Evolutionary conservation across 2,797 vertebrate genomes (phyloP), one percentile per base, ranked within the genome.

Genomic region (Falco concolor): DNA sequence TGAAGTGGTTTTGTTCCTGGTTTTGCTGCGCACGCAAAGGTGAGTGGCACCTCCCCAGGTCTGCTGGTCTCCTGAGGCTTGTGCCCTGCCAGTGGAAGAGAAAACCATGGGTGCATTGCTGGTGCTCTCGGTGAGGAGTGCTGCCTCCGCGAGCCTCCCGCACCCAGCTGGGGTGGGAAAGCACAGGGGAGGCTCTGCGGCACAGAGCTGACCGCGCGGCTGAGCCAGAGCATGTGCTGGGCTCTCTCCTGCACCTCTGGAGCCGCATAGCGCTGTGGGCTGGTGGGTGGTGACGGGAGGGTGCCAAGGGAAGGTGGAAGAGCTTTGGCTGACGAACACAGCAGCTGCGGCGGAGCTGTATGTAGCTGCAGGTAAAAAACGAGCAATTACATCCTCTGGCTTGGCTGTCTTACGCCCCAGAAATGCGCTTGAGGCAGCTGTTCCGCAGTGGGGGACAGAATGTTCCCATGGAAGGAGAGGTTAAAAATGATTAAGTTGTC

Each of bases 211-310:
- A 42, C 6, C 0, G 0, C 13, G 5, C 7, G n/a, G 53, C 70
- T 3, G 12, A 7, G 40, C 9, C 10, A 7, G 59, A 19, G 38
- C 12, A 0, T 2, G 0, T 1, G 22, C 49, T 5, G 56, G 42
- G n/a, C 49, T 28, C 22, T 34, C 40, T 53, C 4, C 0, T 2
- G 56, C 19, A 2, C 32, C 61, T 15, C 30, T 21, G 57, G 40
- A 49, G 42, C 17, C 21, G 4, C 0, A 1, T 1, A 1, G 34
- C 4, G 50, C 40, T 44, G 74, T 13, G 27, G 52, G 52, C 34
- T 17, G 6, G 45, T 8, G n/a, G 10, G 21, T 47, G 10, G 45
- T 13, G 21, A 21, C 11, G 11, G 30, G 80, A 56, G 27, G 18
- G 47, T 42, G 45, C 50, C 7, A 1, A 11, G 36, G 57, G 65